Conservation (phyloP, 2,797 vertebrate species). For the Stomatorhinus walkeri region DNA sequence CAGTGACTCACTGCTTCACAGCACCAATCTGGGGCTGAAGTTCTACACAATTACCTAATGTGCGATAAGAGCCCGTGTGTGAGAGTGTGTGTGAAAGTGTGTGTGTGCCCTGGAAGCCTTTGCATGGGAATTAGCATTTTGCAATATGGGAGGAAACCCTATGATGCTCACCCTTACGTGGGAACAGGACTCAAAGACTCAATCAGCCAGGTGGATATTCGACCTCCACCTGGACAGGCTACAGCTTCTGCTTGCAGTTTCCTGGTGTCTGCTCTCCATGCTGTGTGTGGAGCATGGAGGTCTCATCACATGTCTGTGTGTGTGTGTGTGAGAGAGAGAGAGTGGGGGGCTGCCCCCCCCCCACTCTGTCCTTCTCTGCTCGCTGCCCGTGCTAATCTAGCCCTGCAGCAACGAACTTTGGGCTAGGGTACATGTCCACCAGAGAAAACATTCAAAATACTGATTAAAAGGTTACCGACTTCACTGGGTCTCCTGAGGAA, state of each 20-base stretch:
- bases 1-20: constrained; percentile 28
- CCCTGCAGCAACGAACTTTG: constrained; percentile 16
- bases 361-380: constrained; percentile 14
- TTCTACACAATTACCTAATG: constrained; percentile 26
- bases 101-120: neutral
- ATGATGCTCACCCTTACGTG: neutral
- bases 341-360: neutral
- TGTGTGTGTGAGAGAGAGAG: neutral
- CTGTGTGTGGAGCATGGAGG: neutral
- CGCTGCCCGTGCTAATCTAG: neutral
- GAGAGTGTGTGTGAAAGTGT: neutral
- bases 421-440: constrained; percentile 7
- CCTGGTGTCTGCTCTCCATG: neutral
- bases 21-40: constrained; percentile 19
- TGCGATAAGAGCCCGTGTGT: constrained; percentile 22
- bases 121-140: neutral
- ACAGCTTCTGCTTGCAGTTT: neutral
- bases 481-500: neutral
- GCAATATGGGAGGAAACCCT: neutral
- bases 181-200: neutral
- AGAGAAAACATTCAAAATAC: neutral
- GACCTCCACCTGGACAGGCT: neutral
- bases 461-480: neutral
- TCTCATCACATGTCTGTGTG: neutral
- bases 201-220: neutral